A percentile compares a stretch with the other conserved stretches of the same genome.
These are phyloP conservation scores for Ancistrus triradiatus DNA, from an alignment of 2,113 vertebrate genomes.

Conservation along the genomic window DNA sequence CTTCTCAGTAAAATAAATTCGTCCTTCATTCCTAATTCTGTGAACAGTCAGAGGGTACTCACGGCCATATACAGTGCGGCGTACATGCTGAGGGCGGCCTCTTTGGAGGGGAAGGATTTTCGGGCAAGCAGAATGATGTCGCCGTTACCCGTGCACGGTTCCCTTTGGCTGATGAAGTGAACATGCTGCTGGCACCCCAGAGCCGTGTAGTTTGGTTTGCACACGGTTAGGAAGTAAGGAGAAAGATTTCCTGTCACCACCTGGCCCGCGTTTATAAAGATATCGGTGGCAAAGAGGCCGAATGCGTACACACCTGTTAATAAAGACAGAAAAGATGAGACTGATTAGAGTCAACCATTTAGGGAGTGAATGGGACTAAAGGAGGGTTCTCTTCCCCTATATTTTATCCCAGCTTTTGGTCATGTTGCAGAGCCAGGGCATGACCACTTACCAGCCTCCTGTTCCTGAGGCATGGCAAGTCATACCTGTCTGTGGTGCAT, in stretches of 20 bases:
- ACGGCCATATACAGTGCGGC: slow-evolving; percentile 82
- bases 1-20: background rate
- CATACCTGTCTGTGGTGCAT: no score
- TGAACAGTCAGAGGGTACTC: slow-evolving; percentile 49
- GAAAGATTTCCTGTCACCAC: slow-evolving; percentile 86
- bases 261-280: slow-evolving; percentile 87
- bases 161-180: slow-evolving; percentile 77
- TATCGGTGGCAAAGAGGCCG: slow-evolving; percentile 84
- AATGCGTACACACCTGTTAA: slow-evolving; percentile 82
- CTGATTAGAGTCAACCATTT: no score
- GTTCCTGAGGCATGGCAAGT: no score
- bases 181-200: slow-evolving; percentile 76
- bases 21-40: no score
- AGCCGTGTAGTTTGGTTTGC: slow-evolving; percentile 86
- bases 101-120: slow-evolving; percentile 87
- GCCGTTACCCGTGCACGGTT: slow-evolving; percentile 81
- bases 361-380: no score
- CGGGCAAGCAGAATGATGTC: slow-evolving; percentile 75
- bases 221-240: slow-evolving; percentile 86
- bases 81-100: slow-evolving; percentile 81
- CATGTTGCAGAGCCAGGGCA: no score
- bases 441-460: no score
- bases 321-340: background rate
- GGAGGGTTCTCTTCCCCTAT: no score
- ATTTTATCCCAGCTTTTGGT: no score